Conservation (phyloP, 2,888 invertebrate species). For the Mythimna albipuncta region DNA sequence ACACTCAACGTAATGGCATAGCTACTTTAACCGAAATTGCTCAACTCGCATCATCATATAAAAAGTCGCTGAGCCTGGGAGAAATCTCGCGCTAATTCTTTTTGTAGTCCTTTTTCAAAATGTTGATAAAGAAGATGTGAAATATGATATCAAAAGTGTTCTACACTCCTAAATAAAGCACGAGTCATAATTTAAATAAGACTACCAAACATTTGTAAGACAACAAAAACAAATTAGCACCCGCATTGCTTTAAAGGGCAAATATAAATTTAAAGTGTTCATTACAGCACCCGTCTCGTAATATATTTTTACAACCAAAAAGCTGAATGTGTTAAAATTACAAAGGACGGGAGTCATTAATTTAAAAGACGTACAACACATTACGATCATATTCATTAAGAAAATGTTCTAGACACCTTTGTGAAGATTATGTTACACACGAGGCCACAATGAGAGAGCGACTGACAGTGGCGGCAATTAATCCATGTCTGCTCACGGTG, state of each 20-base stretch:
- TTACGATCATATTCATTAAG: slow-evolving; percentile 85
- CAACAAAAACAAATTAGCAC: slow-evolving; percentile 64
- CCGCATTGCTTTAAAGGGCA: slow-evolving; percentile 65
- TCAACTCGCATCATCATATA: slow-evolving; percentile 18
- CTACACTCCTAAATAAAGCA: slow-evolving; percentile 22
- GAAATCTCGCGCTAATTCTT: slow-evolving; percentile 13
- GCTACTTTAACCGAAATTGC: slow-evolving; percentile 58
- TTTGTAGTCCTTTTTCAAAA: neutral
- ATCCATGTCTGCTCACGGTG: slow-evolving; percentile 85
- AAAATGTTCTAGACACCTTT: slow-evolving; percentile 82
- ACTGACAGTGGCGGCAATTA: slow-evolving; percentile 83
- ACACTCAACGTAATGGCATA: slow-evolving; percentile 50
- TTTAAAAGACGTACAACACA: slow-evolving; percentile 74
- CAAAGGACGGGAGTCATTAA: slow-evolving; percentile 75
- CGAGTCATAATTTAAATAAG: slow-evolving; percentile 29
- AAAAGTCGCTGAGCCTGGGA: slow-evolving; percentile 24
- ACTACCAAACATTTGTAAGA: slow-evolving; percentile 49
- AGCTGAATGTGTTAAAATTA: slow-evolving; percentile 73
- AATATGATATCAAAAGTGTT: slow-evolving; percentile 12
- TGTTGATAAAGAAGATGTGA: neutral
- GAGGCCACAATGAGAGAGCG: slow-evolving; percentile 73
- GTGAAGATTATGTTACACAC: slow-evolving; percentile 79
- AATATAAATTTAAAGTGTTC: slow-evolving; percentile 68
- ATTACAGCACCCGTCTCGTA: slow-evolving; percentile 64
- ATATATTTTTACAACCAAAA: slow-evolving; percentile 66